Conservation (phyloP, 2,797 vertebrate species). For the Danio albolineatus region DNA sequence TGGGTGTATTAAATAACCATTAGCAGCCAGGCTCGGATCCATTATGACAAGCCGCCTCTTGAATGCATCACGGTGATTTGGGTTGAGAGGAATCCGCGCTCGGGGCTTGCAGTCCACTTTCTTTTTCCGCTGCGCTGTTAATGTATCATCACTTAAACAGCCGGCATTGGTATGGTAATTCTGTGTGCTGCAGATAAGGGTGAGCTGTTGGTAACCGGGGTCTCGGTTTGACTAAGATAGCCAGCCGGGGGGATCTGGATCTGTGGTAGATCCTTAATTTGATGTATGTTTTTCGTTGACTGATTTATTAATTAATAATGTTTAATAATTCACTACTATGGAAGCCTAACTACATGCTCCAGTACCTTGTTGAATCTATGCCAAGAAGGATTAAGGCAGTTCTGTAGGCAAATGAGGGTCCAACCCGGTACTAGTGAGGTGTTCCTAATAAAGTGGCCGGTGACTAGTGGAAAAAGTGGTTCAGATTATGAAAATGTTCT, state of each 20-base stretch:
- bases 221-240: conserved; percentile 35
- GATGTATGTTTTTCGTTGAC: not conserved
- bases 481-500: no score
- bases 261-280: conserved; percentile 15
- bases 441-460: no score
- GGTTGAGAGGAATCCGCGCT: conserved; percentile 84
- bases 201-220: conserved; percentile 32
- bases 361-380: no score
- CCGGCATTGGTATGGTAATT: conserved; percentile 71
- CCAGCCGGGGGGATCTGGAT: conserved; percentile 6
- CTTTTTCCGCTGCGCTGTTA: conserved; percentile 64
- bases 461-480: no score
- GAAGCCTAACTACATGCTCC: no score
- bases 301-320: no score
- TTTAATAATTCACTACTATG: no score
- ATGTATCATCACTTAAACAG: conserved; percentile 52
- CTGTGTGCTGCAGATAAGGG: conserved; percentile 81
- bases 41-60: conserved; percentile 80
- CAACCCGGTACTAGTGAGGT: no score
- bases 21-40: conserved; percentile 84
- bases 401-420: no score
- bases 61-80: conserved; percentile 88
- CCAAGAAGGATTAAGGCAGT: no score
- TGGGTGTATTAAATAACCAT: conserved; percentile 91
- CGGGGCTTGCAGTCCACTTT: conserved; percentile 73